These are phyloP conservation scores for Cricetomys ansorgei DNA, from an alignment of 2,113 vertebrate species.

Conservation along the genomic window DNA sequence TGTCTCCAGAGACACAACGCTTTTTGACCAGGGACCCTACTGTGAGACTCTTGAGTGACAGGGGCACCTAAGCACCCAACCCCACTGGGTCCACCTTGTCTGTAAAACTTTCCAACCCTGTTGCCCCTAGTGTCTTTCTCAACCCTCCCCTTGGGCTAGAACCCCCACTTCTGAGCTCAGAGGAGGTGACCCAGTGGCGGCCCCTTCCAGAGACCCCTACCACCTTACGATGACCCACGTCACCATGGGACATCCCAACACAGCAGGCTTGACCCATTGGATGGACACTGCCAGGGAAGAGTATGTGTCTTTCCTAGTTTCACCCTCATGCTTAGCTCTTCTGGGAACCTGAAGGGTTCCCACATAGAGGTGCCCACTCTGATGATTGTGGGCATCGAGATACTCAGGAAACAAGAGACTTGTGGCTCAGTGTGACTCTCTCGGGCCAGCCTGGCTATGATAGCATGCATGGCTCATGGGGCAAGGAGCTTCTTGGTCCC, in stretches of 20 bases:
- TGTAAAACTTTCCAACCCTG: neutral
- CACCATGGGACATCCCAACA: neutral
- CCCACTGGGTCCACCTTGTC: fast-evolving
- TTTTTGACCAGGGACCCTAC: fast-evolving
- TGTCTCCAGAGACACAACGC: fast-evolving
- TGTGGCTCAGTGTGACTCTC: fast-evolving
- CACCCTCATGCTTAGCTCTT: too few relatives aligned
- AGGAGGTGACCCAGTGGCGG: neutral
- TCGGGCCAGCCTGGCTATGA: neutral
- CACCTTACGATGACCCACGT: too few relatives aligned
- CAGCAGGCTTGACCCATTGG: too few relatives aligned
- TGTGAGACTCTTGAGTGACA: neutral
- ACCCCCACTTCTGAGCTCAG: neutral
- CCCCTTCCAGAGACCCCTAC: fast-evolving
- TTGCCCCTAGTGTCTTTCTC: neutral
- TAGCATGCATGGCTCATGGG: neutral
- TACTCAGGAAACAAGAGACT: fast-evolving
- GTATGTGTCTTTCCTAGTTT: neutral
- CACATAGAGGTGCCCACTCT: too few relatives aligned
- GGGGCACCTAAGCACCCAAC: too few relatives aligned
- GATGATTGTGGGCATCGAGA: fast-evolving
- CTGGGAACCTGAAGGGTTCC: neutral
- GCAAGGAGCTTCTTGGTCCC: too few relatives aligned
- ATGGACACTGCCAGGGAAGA: neutral
- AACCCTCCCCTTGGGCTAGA: neutral